Base-by-base conservation (phyloP, 2,797 vertebrate species). In the Xenopus petersii region DNA sequence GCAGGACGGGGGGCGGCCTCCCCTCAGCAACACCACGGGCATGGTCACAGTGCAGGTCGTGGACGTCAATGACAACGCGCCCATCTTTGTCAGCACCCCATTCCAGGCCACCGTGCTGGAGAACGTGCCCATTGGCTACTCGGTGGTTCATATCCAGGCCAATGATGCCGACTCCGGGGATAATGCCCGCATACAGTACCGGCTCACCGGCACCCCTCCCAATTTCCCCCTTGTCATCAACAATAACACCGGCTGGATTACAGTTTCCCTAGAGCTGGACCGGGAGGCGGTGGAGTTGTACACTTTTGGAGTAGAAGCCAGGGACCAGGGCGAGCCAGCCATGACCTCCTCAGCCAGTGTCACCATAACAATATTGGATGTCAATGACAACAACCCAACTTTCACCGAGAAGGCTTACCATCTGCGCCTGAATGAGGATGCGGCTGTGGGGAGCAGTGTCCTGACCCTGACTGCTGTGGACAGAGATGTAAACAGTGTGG, bases 61-160 rank as follows among this genome's bases (percentile, higher is more conserved):
- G 75, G 98, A 99, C 0, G 88, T 99, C 2, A 99, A 99, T 0
- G 98, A 99, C 85, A 99, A 99, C 0, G 91, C 94, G 0, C 98
- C 98, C 58, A 97, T 98, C 89, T 99, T 99, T 62, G 96, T 99
- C 70, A 99, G 97, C 85, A 99, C 97, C 54, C 97, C 97, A 0
- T 98, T 99, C 83, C 96, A 99, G 86, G 94, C 96, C 0, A 92
- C 94, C 0, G 97, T 99, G 76, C 86, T 98, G 83, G 98, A 99
- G 82, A 98, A 95, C 0, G 95, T 95, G 55, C 91, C 94, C 0
- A 76, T 95, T 0, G 97, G 97, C 1, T 92, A 99, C 82, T 98
- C 97, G 0, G 95, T 99, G 21, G 89, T 98, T 81, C 97, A 99
- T 79, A 94, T 99, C 65, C 97, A 98, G 86, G 98, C 98, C 0